These are phyloP conservation scores for Microctonus aethiopoides DNA, from an alignment of 2,888 invertebrate species.

Conservation along the genomic window DNA sequence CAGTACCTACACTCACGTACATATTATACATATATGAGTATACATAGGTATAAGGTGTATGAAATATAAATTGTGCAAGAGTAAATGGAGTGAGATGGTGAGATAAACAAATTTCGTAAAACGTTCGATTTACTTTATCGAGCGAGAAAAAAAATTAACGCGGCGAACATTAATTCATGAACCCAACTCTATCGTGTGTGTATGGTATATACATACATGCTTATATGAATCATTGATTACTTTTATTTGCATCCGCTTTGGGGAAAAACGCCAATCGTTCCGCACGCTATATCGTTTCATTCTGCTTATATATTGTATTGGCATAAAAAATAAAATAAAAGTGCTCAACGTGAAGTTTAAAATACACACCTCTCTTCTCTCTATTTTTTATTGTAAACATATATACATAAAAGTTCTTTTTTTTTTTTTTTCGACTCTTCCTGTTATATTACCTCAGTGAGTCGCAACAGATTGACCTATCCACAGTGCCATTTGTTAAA, in stretches of 20 bases:
- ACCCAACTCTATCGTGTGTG: neutral
- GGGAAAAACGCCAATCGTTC: neutral
- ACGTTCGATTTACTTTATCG: conserved; percentile 5
- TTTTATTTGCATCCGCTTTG: conserved; percentile 22
- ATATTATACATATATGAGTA: neutral
- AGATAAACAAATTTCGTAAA: conserved; percentile 11
- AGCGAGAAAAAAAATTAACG: conserved; percentile 19
- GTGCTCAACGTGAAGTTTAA: neutral
- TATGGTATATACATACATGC: neutral
- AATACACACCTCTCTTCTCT: neutral
- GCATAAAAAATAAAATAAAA: neutral
- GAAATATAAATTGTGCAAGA: neutral
- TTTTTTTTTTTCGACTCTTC: neutral
- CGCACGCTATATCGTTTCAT: neutral
- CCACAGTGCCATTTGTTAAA: conserved; percentile 27
- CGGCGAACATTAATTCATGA: conserved; percentile 15
- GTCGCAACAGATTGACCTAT: conserved; percentile 4
- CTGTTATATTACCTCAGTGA: neutral
- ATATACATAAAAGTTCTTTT: neutral
- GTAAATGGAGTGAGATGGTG: neutral
- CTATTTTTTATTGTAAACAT: neutral
- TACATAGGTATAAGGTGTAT: neutral
- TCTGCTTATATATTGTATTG: neutral
- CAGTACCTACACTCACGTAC: neutral
- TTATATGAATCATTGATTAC: conserved; percentile 16